Conservation (phyloP, 2,888 invertebrate genomes). For the Luperina testacea region DNA sequence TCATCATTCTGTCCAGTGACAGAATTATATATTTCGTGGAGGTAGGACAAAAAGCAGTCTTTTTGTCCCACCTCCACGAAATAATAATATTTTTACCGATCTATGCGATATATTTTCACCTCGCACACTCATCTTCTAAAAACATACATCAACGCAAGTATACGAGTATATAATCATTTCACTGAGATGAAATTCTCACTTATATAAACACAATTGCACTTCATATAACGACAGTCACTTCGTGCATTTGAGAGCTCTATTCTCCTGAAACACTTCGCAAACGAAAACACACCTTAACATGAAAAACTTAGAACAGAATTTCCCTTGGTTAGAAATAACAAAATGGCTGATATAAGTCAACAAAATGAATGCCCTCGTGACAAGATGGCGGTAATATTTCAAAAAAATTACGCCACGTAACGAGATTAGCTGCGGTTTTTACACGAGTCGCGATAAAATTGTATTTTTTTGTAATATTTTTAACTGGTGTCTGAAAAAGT, state of each 20-base stretch:
- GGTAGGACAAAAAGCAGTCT: too few relatives aligned
- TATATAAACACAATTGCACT: conserved; percentile 64
- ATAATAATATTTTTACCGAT: neutral
- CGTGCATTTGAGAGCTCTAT: conserved; percentile 57
- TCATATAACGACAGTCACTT: conserved; percentile 56
- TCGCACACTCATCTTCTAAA: neutral
- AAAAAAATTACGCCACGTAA: conserved; percentile 76
- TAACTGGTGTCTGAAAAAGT: conserved; percentile 22
- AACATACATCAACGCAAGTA: conserved; percentile 21
- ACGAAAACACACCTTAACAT: conserved; percentile 23
- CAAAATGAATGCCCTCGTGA: conserved; percentile 76
- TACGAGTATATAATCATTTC: conserved; percentile 50
- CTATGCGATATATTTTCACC: neutral
- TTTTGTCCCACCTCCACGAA: neutral
- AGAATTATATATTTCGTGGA: too few relatives aligned
- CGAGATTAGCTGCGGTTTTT: conserved; percentile 76
- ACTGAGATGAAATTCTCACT: conserved; percentile 57
- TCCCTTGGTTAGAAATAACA: conserved; percentile 30
- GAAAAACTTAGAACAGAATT: conserved; percentile 20
- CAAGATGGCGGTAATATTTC: conserved; percentile 78
- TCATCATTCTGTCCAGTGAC: neutral
- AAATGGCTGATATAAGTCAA: conserved; percentile 71
- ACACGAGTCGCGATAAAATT: conserved; percentile 61
- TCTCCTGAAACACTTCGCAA: conserved; percentile 19
- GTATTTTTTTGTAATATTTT: conserved; percentile 53